phyloP scores from a whole-genome alignment of 2,113 vertebrate species.

The Dissostichus mawsoni region DNA sequence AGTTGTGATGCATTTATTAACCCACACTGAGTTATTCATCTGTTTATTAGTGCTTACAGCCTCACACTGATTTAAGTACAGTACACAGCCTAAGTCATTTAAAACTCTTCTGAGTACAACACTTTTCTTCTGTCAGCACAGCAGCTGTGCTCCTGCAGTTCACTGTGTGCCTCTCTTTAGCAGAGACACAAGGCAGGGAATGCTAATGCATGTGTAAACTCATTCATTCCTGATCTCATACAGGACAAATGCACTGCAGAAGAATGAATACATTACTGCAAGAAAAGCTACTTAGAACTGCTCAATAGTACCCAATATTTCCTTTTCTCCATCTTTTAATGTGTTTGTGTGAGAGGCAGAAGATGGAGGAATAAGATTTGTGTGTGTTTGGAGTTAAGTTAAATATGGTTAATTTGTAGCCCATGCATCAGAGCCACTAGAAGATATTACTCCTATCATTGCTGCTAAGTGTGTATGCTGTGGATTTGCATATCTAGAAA shows the following conservation, averaged over 20 bases:
- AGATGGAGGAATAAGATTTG: neutral
- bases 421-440: neutral
- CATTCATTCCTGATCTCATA: slow-evolving; percentile 47
- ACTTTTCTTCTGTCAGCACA: neutral
- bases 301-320: slow-evolving; percentile 22
- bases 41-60: neutral
- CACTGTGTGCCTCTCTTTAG: too few species aligned
- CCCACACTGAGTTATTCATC: neutral
- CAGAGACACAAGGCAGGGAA: slow-evolving; percentile 4
- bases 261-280: slow-evolving; percentile 46
- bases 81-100: neutral
- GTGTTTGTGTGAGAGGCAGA: neutral
- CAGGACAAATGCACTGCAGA: slow-evolving; percentile 23
- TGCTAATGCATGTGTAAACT: slow-evolving; percentile 34
- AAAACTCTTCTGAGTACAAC: neutral
- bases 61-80: neutral
- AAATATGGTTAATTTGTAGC: neutral
- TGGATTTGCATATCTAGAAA: neutral
- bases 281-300: slow-evolving; percentile 58
- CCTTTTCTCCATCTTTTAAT: slow-evolving; percentile 17
- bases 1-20: neutral
- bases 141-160: neutral
- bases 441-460: neutral
- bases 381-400: neutral
- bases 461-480: neutral